Evolutionary conservation across 2,113 vertebrate genomes (phyloP).

Genomic region (Empidonax traillii): DNA sequence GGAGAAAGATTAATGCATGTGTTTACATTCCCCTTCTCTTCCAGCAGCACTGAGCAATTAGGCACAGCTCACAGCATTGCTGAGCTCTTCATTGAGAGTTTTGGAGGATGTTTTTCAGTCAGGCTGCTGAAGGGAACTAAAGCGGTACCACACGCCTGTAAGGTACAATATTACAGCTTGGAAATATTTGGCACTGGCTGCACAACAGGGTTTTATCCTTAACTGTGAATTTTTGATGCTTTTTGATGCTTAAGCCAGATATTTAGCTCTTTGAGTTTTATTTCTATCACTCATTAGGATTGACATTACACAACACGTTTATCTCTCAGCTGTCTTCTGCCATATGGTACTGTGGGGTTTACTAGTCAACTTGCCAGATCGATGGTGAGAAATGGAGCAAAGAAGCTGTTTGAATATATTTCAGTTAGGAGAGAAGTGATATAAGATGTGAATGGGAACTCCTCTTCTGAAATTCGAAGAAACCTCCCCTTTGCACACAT

Average conservation of each 20-base stretch:
- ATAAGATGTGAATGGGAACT: neutral
- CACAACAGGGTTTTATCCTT: conserved; percentile 13
- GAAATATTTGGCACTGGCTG: neutral
- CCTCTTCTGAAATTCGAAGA: neutral
- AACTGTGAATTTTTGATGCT: neutral
- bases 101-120: neutral
- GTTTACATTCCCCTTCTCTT: neutral
- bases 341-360: conserved; percentile 16
- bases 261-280: conserved; percentile 42
- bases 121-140: neutral
- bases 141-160: neutral
- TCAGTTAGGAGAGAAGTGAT: neutral
- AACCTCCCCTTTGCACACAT: neutral
- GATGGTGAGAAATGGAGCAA: conserved; percentile 1
- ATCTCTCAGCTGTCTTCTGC: conserved; percentile 17
- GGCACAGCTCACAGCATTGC: neutral
- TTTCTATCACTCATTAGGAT: conserved; percentile 53
- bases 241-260: conserved; percentile 17
- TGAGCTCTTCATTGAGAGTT: neutral
- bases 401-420: neutral
- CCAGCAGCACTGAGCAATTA: neutral
- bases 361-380: conserved; percentile 31
- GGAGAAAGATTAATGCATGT: neutral
- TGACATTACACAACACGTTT: conserved; percentile 44
- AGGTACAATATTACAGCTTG: neutral